Conservation (phyloP, 2,113 vertebrate genomes). For the Isurus oxyrinchus region DNA sequence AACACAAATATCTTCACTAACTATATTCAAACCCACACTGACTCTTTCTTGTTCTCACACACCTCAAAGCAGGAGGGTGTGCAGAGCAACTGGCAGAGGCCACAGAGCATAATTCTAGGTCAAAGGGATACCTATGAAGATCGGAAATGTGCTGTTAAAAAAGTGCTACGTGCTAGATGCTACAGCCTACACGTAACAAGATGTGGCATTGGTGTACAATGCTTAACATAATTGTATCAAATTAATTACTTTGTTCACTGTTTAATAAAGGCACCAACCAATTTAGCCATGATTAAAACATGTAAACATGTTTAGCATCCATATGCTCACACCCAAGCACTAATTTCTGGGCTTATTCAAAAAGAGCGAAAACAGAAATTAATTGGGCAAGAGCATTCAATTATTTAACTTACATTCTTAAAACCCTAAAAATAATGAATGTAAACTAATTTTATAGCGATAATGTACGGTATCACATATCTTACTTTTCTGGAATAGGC, state of each 20-base stretch:
- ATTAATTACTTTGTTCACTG: not conserved
- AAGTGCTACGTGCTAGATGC: not conserved
- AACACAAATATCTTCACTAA: not conserved
- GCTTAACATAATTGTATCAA: not conserved
- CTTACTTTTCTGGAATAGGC: not conserved
- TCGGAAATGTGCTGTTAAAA: not conserved
- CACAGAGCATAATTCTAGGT: not conserved
- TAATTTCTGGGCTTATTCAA: not conserved
- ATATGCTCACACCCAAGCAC: not conserved
- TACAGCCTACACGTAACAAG: not conserved
- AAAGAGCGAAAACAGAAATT: not conserved
- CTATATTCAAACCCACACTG: not conserved
- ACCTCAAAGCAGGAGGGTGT: not conserved
- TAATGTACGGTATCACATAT: not conserved
- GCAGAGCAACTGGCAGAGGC: not conserved
- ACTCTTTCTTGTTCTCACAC: not conserved
- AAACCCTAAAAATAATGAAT: not conserved
- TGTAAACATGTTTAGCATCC: not conserved
- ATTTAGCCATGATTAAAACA: not conserved
- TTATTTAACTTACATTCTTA: not conserved
- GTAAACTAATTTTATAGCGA: not conserved
- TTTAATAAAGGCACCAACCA: not conserved
- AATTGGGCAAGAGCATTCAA: not conserved
- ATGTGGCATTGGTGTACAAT: not conserved
- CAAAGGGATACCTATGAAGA: not conserved